Evolutionary conservation across 2,797 vertebrate genomes (phyloP), one percentile per base, ranked within the genome.

Genomic region (Pseudomugil gertrudae): DNA sequence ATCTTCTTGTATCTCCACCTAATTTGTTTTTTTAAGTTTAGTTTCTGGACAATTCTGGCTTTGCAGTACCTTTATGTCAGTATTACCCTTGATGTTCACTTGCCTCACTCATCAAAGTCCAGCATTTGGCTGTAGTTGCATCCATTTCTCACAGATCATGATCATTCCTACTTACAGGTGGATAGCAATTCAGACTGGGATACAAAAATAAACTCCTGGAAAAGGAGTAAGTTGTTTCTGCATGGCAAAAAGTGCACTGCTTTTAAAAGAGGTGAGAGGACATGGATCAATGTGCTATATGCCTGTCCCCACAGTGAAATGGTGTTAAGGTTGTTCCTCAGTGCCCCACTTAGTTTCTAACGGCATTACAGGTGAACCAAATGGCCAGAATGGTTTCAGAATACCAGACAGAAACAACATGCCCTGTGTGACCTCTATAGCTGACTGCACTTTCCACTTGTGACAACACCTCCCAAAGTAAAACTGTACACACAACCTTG

Each of bases 361-460:
- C 26, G 45, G 61, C 45, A 15, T 63, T 50, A 24, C 57, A 80
- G 74, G 68, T 77, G 75, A 32, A 84, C 33, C 52, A 33, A 54
- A 71, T 43, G 66, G 55, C 66, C 78, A 58, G 62, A 65, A n/a
- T n/a, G 59, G 60, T 43, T 57, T 56, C 66, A 62, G 73, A 36
- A 74, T 14, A 27, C 43, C 72, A 79, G 73, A 76, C 72, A 70
- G 5, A 62, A 48, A 60, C 62, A 21, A 50, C 11, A 2, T 54
- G 58, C 74, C 69, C 79, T 54, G 43, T 54, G 48, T 63, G 71
- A 75, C 63, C 81, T 72, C 60, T 67, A 56, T 62, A 57, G 57
- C 63, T 72, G 64, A 75, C 74, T 84, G 78, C 77, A 68, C 67
- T 71, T 71, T 78, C 55, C 78, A 84, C 76, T 72, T 74, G 73